Conservation (phyloP, 2,113 vertebrate genomes). For the Pongo pygmaeus region DNA sequence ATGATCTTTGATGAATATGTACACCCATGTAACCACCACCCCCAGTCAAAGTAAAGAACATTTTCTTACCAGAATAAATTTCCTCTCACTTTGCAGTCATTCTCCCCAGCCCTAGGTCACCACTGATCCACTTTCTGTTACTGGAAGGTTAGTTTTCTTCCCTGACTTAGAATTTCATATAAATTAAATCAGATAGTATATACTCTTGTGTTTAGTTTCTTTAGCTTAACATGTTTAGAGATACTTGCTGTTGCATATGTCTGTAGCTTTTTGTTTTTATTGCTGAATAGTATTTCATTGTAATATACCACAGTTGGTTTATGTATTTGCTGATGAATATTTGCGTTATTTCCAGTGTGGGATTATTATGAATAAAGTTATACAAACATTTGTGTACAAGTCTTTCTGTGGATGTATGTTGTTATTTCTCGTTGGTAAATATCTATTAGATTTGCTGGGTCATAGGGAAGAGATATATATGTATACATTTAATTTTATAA, state of each 20-base stretch:
- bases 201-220: neutral
- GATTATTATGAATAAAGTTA: conserved; percentile 34
- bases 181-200: neutral
- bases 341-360: neutral
- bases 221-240: neutral
- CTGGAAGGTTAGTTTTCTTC: neutral
- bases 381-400: neutral
- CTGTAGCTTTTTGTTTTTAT: neutral
- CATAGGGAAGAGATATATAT: neutral
- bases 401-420: neutral
- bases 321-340: neutral
- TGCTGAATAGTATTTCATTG: neutral
- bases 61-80: neutral
- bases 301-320: neutral
- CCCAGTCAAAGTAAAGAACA: neutral
- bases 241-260: neutral
- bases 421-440: neutral
- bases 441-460: neutral
- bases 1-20: neutral
- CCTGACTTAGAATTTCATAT: neutral
- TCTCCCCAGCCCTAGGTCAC: neutral
- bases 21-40: neutral
- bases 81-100: neutral
- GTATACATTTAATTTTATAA: neutral
- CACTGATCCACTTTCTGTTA: neutral